phyloP scores from a whole-genome alignment of 2,113 vertebrate genomes.

The Percopsis transmontana region DNA sequence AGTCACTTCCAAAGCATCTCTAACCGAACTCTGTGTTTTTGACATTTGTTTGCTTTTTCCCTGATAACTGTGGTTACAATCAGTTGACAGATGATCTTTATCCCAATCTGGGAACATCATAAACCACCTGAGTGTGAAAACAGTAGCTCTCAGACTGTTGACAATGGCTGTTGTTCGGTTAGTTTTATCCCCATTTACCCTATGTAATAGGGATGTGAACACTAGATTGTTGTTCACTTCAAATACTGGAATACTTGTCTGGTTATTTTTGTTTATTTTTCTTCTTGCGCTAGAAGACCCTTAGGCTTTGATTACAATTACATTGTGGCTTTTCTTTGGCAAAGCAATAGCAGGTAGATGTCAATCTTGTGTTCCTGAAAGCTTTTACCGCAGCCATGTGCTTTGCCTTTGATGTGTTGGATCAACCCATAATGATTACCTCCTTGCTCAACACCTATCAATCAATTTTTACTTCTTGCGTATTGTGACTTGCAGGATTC shows the following conservation, averaged over 20 bases:
- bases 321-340: constrained; percentile 61
- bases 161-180: constrained; percentile 25
- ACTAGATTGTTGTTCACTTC: constrained; percentile 48
- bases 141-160: constrained; percentile 35
- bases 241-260: constrained; percentile 11
- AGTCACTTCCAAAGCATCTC: constrained; percentile 22
- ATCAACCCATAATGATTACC: constrained; percentile 50
- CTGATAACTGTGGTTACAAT: constrained; percentile 17
- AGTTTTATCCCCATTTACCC: constrained; percentile 50
- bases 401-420: constrained; percentile 57
- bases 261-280: constrained; percentile 27
- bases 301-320: constrained; percentile 55
- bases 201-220: constrained; percentile 39
- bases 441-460: constrained; percentile 57
- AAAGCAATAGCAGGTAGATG: constrained; percentile 35
- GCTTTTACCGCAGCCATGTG: constrained; percentile 15
- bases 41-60: constrained; percentile 7
- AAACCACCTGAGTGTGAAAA: constrained; percentile 37
- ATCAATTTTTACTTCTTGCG: constrained; percentile 22
- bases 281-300: constrained; percentile 23
- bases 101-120: constrained; percentile 9
- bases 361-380: constrained; percentile 54
- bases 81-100: constrained; percentile 21
- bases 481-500: constrained; percentile 62
- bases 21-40: constrained; percentile 10